Conservation (phyloP, 2,797 vertebrate genomes). For the Syngnathus acus region DNA sequence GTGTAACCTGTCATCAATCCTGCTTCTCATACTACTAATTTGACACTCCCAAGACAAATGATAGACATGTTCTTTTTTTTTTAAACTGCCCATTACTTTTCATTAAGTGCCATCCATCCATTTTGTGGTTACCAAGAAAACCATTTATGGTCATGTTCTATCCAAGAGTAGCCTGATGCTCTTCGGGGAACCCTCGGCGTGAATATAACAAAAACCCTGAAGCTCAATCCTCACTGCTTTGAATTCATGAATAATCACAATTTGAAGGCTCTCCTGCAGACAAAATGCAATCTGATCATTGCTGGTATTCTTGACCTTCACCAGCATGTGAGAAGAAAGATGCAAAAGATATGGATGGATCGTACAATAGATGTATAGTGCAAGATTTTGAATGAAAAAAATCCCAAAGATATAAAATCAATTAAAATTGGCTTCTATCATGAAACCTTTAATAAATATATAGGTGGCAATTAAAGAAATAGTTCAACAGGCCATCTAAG, state of each 20-base stretch:
- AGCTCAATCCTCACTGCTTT: conserved; percentile 19
- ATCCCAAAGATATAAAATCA: background rate
- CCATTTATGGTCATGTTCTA: conserved; percentile 13
- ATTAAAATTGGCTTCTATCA: background rate
- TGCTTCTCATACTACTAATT: too few species aligned
- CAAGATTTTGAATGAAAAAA: background rate
- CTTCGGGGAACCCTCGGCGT: conserved; percentile 28
- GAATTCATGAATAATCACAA: conserved; percentile 54
- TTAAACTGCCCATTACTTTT: too few species aligned
- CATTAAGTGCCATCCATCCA: too few species aligned
- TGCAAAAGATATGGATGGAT: conserved; percentile 9
- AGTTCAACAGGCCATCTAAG: background rate
- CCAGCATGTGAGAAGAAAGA: conserved; percentile 4
- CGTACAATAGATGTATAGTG: background rate
- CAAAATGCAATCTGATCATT: conserved; percentile 28
- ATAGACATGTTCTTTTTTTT: too few species aligned
- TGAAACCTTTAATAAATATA: background rate
- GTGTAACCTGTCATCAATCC: too few species aligned
- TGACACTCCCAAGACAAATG: too few species aligned
- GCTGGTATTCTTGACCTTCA: conserved; percentile 15
- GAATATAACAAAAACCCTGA: conserved; percentile 10
- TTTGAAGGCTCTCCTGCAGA: conserved; percentile 32
- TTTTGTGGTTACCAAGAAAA: conserved; percentile 14
- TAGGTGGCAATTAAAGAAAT: background rate
- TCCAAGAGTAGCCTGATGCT: conserved; percentile 10